These are phyloP conservation scores for Anas platyrhynchos DNA, from an alignment of 2,113 vertebrate genomes.

Conservation along the genomic window DNA sequence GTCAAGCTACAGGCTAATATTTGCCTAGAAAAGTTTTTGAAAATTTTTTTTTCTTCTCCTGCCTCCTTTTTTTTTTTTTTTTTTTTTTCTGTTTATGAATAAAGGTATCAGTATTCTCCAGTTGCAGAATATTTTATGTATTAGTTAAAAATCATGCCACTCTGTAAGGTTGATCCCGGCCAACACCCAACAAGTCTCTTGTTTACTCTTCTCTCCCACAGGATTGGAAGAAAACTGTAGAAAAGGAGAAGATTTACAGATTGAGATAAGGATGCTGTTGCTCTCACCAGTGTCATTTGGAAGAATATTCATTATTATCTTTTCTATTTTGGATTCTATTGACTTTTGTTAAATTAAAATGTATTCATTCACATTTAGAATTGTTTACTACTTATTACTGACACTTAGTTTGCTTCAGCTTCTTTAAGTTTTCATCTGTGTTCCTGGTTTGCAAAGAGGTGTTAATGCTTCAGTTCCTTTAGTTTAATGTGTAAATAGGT, in stretches of 20 bases:
- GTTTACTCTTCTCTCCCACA: rapidly evolving
- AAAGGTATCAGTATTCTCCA: background rate
- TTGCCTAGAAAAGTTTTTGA: background rate
- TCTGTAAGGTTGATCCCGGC: background rate
- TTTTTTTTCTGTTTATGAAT: background rate
- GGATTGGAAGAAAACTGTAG: background rate
- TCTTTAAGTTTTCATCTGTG: background rate
- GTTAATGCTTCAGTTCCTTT: background rate
- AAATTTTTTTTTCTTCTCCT: background rate
- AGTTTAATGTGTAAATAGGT: background rate
- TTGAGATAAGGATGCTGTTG: background rate
- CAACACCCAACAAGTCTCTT: background rate
- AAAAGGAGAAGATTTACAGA: background rate
- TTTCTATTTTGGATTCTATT: background rate
- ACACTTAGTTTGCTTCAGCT: background rate
- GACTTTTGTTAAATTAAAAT: background rate
- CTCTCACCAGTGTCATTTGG: background rate
- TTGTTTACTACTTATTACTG: background rate
- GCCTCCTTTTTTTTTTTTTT: too few species aligned
- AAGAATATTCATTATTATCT: background rate
- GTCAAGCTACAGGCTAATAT: background rate
- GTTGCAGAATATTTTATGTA: background rate
- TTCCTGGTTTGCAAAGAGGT: background rate
- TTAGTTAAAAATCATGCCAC: background rate
- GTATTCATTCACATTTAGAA: background rate